These are phyloP conservation scores for Myrmecobius fasciatus DNA, from an alignment of 2,113 vertebrate species.

Conservation along the genomic window DNA sequence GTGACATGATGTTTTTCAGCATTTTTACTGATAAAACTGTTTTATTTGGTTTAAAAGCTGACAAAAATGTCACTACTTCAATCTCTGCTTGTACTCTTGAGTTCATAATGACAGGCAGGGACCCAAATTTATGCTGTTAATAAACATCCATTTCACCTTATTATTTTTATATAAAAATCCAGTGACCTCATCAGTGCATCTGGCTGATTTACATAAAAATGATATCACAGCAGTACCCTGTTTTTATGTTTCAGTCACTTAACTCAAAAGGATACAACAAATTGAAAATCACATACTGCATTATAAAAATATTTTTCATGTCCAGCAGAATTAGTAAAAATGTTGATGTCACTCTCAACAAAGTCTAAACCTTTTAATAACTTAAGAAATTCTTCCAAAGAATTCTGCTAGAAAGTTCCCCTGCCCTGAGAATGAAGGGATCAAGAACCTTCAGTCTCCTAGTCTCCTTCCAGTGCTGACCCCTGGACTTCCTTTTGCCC, in stretches of 20 bases:
- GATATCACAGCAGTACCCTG: not conserved
- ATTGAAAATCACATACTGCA: not conserved
- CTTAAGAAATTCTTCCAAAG: not conserved
- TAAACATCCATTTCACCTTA: not conserved
- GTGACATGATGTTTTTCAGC: too few relatives aligned
- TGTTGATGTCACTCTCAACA: not conserved
- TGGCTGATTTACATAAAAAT: not conserved
- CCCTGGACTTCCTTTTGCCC: not conserved
- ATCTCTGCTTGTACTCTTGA: not conserved
- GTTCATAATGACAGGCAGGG: not conserved
- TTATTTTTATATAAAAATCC: not conserved
- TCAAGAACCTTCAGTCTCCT: not conserved
- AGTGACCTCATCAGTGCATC: not conserved
- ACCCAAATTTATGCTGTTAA: not conserved
- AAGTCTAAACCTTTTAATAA: not conserved
- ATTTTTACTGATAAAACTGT: not conserved
- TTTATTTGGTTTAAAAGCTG: constrained; percentile 1
- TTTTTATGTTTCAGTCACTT: not conserved
- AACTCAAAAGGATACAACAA: not conserved
- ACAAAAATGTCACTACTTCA: not conserved
- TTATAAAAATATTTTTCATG: not conserved
- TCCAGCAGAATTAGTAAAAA: not conserved
- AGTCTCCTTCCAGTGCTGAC: not conserved
- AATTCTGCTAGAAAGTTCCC: too few relatives aligned
- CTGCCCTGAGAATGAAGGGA: not conserved